Evolutionary conservation across 2,888 invertebrate species (phyloP), one percentile per base, ranked within the genome.

Genomic region (Troglohyphantes excavatus): DNA sequence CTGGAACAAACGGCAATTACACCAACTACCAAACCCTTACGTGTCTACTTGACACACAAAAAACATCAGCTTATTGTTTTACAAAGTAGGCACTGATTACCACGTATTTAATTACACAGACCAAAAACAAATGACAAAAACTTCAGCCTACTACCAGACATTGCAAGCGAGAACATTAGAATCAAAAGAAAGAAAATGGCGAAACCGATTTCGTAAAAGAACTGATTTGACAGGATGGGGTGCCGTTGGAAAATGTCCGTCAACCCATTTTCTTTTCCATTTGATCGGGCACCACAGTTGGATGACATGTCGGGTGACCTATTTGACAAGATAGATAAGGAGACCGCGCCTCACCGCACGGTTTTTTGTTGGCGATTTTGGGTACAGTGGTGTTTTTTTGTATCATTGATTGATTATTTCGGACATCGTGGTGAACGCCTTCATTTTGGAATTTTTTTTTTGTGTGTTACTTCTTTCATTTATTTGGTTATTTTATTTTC

Each of bases 221-320:
- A 11, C 27, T 53, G 7, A 11, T 65, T 65, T 11, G 78, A 65
- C 63, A 63, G 43, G 39, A 23, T 43, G 19, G 78, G 78, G 78
- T 63, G 78, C 65, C 17, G 43, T 19, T 13, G 61, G 29, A 39
- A 76, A 33, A 65, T 26, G 33, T 17, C 21, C 78, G 43, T 63
- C 78, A 78, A 78, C 78, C 78, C 65, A 78, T 39, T 78, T 65
- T 63, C 78, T 78, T n/a, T n/a, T 63, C 78, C 78, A 78, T 65
- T 26, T 65, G 78, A 78, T 63, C 78, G 78, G 63, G 39, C 76
- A 33, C 6, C 5, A 29, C 23, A 65, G 26, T 53, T 9, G 61
- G 33, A 26, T 65, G 78, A 78, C 78, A 78, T 65, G 78, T 65
- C 23, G 65, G 65, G 65, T 78, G 78, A 78, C 78, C 78, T 65